Evolutionary conservation across 1,140 invertebrate genomes (phyloP), one percentile per base, ranked within the genome.

Genomic region (Phymorhynchus buccinoides): DNA sequence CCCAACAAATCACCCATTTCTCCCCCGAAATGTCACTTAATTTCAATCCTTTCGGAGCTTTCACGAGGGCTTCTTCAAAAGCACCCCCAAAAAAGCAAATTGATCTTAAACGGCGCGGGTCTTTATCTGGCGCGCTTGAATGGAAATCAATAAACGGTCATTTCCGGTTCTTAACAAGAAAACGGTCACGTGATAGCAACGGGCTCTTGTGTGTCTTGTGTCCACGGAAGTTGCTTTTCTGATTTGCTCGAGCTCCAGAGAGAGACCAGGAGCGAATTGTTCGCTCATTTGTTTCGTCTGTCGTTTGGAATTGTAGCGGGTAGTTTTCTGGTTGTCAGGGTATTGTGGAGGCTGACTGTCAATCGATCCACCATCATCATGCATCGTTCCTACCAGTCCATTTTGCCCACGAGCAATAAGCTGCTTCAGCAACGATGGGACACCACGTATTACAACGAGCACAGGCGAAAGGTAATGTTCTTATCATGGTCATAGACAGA

Each of bases 401-500:
- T 93, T 32, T 85, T 92, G 6, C 93, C 93, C 22, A 88, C 89
- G 22, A 89, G 91, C 62, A 93, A 92, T 84, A 92, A 91, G 86
- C 83, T 93, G 16, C 83, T 93, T 62, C 93, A 93, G 87, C 87
- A 91, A 86, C 87, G 89, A 84, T 93, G 93, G 93, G 93, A 93
- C 79, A 83, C 88, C 22, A 92, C 90, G 27, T 92, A 92, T 75
- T 93, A 92, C 84, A 88, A 92, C 42, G 91, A 92, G 86, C 93
- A 93, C 84, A 86, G 90, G 80, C 80, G 86, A 87, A 93, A 91
- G 91, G 92, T 93, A 86, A n/a, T n/a, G n/a, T n/a, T n/a, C n/a
- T n/a, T n/a, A n/a, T n/a, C n/a, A n/a, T n/a, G n/a, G n/a, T n/a
- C n/a, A n/a, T n/a, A n/a, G n/a, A n/a, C n/a, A n/a, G n/a, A n/a